A percentile compares a stretch with the other conserved stretches of the same genome.
These are phyloP conservation scores for Brachionus manjavacas DNA, from an alignment of 1,140 invertebrate species.

Conservation along the genomic window DNA sequence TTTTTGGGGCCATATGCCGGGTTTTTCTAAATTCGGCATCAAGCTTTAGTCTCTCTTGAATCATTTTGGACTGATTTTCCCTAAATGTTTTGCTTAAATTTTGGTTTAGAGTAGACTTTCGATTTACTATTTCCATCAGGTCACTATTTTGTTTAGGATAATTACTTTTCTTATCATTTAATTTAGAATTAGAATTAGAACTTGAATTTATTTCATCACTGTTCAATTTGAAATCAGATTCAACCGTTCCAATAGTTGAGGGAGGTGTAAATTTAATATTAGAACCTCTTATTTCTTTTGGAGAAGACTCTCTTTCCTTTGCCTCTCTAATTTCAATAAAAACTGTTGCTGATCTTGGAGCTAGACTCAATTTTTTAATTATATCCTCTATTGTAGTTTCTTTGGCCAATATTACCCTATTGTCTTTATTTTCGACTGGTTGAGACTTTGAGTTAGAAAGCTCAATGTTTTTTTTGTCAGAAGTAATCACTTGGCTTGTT, in stretches of 20 bases:
- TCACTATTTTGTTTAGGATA: background rate
- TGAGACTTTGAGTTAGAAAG: background rate
- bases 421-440: background rate
- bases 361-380: conserved; percentile 1
- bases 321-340: conserved; percentile 1
- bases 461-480: background rate
- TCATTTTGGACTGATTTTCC: background rate
- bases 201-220: background rate
- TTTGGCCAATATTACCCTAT: background rate
- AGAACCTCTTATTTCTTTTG: background rate
- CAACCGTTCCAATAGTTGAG: background rate
- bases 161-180: background rate
- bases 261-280: background rate
- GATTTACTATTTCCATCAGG: background rate
- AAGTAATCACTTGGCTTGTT: background rate
- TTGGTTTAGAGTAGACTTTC: background rate
- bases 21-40: conserved; percentile 19
- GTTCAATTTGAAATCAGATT: background rate
- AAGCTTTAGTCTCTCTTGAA: conserved; percentile 8
- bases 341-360: background rate
- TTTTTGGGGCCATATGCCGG: background rate
- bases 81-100: background rate
- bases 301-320: conserved; percentile 5
- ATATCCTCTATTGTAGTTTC: background rate
- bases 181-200: background rate